Evolutionary conservation across 1,140 invertebrate species (phyloP).

Genomic region (Himalopsyche phryganea): DNA sequence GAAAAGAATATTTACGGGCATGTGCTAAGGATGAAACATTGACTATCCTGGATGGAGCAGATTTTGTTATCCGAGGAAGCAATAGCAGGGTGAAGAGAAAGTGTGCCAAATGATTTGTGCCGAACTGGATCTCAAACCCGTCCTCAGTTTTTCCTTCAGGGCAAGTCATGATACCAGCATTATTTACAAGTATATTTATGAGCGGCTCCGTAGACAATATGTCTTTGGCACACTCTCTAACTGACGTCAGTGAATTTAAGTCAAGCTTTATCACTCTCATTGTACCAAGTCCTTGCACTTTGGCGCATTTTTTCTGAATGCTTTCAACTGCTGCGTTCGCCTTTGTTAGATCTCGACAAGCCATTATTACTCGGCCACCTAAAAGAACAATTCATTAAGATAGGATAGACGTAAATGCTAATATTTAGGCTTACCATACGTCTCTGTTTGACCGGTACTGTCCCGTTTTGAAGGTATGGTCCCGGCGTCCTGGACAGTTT

Average conservation of each 20-base stretch:
- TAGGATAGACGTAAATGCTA: no score
- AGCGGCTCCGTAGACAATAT: slow-evolving; percentile 56
- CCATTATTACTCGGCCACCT: slow-evolving; percentile 67
- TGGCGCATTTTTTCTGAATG: slow-evolving; percentile 47
- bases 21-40: slow-evolving; percentile 54
- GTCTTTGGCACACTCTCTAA: background rate
- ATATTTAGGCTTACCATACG: no score
- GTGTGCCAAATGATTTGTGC: slow-evolving; percentile 78
- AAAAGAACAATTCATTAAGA: no score
- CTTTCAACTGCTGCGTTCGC: slow-evolving; percentile 39
- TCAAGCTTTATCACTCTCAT: slow-evolving; percentile 63
- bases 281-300: slow-evolving; percentile 51
- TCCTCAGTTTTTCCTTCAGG: slow-evolving; percentile 67
- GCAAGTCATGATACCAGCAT: slow-evolving; percentile 75
- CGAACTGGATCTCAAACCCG: slow-evolving; percentile 80
- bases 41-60: slow-evolving; percentile 57
- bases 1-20: slow-evolving; percentile 42
- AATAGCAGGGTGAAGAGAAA: slow-evolving; percentile 81
- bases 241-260: slow-evolving; percentile 59
- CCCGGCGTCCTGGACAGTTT: no score
- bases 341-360: slow-evolving; percentile 55
- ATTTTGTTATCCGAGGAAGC: slow-evolving; percentile 61
- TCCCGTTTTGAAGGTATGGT: no score
- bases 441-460: no score
- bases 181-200: slow-evolving; percentile 75